These are phyloP conservation scores for rat (Rattus norvegicus) DNA, from an alignment of 2,113 vertebrate species.

Conservation along the genomic window DNA sequence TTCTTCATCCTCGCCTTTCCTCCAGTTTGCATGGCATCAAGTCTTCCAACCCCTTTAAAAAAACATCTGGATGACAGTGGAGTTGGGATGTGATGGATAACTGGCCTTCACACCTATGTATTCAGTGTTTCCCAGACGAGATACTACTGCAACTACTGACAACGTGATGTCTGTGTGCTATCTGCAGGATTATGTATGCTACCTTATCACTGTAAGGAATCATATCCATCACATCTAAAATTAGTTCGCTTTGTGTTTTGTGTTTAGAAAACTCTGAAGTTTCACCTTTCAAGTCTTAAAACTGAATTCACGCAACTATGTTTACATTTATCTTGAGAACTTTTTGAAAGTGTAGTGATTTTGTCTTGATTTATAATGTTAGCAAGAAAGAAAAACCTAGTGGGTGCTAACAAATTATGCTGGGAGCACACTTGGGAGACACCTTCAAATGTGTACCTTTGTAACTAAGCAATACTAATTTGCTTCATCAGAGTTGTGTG, in stretches of 20 bases:
- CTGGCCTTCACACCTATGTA: rapidly evolving
- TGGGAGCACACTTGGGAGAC: neutral
- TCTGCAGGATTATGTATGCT: neutral
- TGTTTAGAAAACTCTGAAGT: neutral
- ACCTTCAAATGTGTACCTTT: neutral
- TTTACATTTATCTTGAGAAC: neutral
- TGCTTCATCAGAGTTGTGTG: neutral
- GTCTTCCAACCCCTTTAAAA: no score
- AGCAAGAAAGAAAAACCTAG: neutral
- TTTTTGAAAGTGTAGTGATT: neutral
- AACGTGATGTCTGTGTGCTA: rapidly evolving
- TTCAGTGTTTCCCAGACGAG: neutral
- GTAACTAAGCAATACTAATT: neutral
- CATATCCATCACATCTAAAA: neutral
- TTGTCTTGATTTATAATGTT: constrained; percentile 11
- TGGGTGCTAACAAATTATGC: neutral
- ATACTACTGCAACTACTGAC: rapidly evolving
- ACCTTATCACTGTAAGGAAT: neutral
- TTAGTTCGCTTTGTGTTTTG: neutral
- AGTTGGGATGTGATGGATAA: rapidly evolving
- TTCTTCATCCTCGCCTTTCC: no score
- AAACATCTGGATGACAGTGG: neutral
- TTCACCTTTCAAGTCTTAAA: neutral
- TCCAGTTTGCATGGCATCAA: neutral
- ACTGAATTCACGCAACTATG: neutral